phyloP scores from a whole-genome alignment of 2,113 vertebrate species.

The Ascaphus truei region DNA sequence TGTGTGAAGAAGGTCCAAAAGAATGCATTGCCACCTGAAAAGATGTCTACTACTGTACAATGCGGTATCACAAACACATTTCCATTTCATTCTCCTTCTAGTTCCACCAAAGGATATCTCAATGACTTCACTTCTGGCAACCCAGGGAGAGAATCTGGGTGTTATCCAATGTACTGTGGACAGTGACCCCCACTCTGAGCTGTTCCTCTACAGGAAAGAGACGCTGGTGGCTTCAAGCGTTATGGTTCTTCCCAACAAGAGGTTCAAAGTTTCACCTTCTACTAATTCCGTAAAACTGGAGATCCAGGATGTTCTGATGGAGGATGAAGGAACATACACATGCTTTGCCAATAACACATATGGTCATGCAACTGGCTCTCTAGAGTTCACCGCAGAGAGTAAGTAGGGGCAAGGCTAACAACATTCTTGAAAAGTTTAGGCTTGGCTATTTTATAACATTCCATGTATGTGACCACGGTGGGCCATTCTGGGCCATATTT shows the following conservation, averaged over 20 bases:
- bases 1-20: too few relatives aligned
- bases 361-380: neutral
- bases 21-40: too few relatives aligned
- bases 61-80: neutral
- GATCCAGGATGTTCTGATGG: neutral
- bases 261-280: neutral
- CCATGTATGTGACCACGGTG: too few relatives aligned
- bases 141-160: neutral
- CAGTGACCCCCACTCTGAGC: slow-evolving; percentile 13
- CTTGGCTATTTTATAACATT: too few relatives aligned
- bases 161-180: neutral
- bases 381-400: neutral
- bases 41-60: too few relatives aligned
- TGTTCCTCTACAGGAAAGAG: neutral
- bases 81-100: neutral
- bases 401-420: neutral
- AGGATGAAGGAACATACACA: slow-evolving; percentile 5
- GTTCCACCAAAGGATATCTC: slow-evolving; percentile 11
- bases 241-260: neutral
- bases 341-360: slow-evolving; percentile 13
- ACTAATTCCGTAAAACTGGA: slow-evolving; percentile 1
- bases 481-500: too few relatives aligned
- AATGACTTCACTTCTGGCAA: neutral
- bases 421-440: too few relatives aligned
- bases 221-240: slow-evolving; percentile 7